Percentiles rank a stretch among this genome's conserved stretches.
Evolutionary conservation across 37 sponge, comb jelly and placozoan species (phyloP).

Genomic region (Tethya wilhelma): DNA sequence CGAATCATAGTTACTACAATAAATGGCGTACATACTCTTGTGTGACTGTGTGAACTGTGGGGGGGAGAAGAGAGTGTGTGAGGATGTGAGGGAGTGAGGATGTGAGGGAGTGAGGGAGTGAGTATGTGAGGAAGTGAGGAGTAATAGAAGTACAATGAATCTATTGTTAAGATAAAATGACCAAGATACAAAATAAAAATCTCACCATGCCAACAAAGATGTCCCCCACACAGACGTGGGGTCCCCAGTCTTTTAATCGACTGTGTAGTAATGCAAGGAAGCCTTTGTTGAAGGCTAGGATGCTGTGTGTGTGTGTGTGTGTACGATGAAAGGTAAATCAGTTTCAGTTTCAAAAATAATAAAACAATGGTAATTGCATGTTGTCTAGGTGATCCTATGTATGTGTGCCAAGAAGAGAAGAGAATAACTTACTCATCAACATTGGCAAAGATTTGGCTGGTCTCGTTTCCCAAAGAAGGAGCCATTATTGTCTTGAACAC

Average conservation of each 20-base stretch:
- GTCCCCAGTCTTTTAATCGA: conserved; percentile 52
- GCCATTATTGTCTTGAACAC: conserved; percentile 80
- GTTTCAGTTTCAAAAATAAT: neutral
- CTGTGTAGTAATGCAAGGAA: conserved; percentile 68
- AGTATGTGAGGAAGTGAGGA: neutral
- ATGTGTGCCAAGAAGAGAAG: neutral
- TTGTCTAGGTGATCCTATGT: neutral
- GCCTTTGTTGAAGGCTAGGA: conserved; percentile 73
- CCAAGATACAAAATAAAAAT: conserved; percentile 5
- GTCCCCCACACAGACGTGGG: conserved; percentile 72
- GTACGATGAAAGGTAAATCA: neutral
- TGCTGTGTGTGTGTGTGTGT: conserved; percentile 28
- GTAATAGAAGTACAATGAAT: neutral
- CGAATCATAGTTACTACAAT: conserved; percentile 91
- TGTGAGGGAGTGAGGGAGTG: neutral
- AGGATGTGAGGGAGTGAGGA: conserved; percentile 10
- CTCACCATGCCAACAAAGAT: conserved; percentile 77
- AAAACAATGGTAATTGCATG: neutral
- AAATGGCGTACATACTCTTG: conserved; percentile 90
- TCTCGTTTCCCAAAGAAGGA: conserved; percentile 54
- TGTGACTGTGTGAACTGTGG: conserved; percentile 76
- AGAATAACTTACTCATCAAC: conserved; percentile 75
- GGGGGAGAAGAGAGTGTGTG: conserved; percentile 10
- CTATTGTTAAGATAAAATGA: neutral
- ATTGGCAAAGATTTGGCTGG: conserved; percentile 83